Evolutionary conservation across 2,797 vertebrate genomes (phyloP), one percentile per base, ranked within the genome.

Genomic region (Mionectes olivaceus): DNA sequence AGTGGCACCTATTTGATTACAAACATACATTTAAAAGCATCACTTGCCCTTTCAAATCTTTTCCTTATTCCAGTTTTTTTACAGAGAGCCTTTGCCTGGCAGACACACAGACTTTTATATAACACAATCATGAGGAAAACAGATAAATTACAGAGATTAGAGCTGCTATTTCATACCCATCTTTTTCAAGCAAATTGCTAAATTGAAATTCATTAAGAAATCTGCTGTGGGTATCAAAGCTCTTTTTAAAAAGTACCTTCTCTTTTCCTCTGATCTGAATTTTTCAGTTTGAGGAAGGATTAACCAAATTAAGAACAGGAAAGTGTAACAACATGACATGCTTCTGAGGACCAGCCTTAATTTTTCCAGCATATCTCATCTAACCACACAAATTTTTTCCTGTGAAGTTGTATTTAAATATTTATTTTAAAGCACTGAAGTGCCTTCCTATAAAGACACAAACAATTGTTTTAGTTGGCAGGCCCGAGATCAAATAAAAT

Each of bases 351-450:
- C 57, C 74, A 94, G 67, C 93, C 96, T 97, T 97, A 76, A 92
- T 96, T 93, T 97, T 98, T 97, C 93, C 96, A 93, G 82, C 97
- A 90, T 97, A 97, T 98, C 96, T 93, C 96, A 95, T 97, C 90
- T 96, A 95, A 98, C 97, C 96, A 56, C 98, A 98, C 91, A 94
- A 91, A 95, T 97, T 97, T 96, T 87, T 94, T 95, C 85, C 97
- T 98, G 97, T 98, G 97, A 98, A 98, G 97, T 97, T 96, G 95
- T 94, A 98, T 98, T 98, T 98, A 98, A 98, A 98, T 96, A 97
- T 97, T 97, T 98, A 96, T 98, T 97, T 97, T 97, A 86, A 97
- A 97, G 97, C 95, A 95, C 96, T 97, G 96, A 98, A 96, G 96
- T 94, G 90, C 95, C 95, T 91, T 93, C 64, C 35, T 64, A 81